These are phyloP conservation scores for Labroides dimidiatus DNA, from an alignment of 2,797 vertebrate species.

Conservation along the genomic window DNA sequence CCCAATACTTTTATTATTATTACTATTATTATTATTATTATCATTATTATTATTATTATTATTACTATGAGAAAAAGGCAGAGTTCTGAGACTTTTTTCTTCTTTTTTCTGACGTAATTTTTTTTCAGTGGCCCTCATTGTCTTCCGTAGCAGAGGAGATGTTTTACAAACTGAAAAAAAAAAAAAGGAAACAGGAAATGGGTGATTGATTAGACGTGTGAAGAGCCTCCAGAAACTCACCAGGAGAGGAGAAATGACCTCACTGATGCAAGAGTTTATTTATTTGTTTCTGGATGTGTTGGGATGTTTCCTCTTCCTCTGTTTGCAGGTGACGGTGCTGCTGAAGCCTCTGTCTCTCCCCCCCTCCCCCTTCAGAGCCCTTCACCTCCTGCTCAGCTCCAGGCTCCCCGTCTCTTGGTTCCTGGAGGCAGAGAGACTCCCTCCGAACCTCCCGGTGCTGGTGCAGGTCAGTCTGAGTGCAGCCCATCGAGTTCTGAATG, in stretches of 20 bases:
- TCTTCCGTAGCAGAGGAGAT: too few relatives aligned
- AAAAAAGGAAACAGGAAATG: neutral
- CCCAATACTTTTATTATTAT: too few relatives aligned
- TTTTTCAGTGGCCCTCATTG: too few relatives aligned
- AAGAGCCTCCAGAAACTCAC: neutral
- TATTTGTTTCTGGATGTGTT: too few relatives aligned
- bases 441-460: conserved; percentile 60
- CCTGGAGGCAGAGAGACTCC: conserved; percentile 73
- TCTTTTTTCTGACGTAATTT: too few relatives aligned
- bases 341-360: conserved; percentile 72
- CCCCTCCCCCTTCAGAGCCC: conserved; percentile 35
- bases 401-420: conserved; percentile 74
- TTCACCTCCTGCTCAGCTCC: conserved; percentile 83
- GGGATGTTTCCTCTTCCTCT: neutral
- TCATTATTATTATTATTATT: too few relatives aligned
- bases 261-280: too few relatives aligned
- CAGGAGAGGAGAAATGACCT: neutral
- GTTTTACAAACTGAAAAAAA: too few relatives aligned
- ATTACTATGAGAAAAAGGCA: too few relatives aligned
- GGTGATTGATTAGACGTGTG: neutral
- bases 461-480: conserved; percentile 73
- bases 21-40: too few relatives aligned
- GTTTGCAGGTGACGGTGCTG: conserved; percentile 76
- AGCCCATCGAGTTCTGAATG: too few relatives aligned
- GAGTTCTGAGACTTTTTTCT: too few relatives aligned